phyloP scores from a whole-genome alignment of 2,888 invertebrate species.

The Belgica antarctica region DNA sequence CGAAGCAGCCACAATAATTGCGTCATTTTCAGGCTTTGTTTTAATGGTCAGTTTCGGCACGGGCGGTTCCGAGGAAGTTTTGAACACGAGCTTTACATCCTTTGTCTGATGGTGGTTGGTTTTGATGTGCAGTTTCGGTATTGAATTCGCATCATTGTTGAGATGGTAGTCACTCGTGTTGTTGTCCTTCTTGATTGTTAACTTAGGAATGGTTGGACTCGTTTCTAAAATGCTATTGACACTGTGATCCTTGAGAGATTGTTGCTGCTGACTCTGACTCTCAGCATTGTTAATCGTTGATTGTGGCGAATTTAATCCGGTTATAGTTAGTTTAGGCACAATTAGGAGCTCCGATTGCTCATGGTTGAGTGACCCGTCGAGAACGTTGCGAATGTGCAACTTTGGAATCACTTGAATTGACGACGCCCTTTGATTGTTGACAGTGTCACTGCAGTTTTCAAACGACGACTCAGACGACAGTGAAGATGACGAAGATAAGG shows the following conservation, averaged over 20 bases:
- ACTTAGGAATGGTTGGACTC: conserved; percentile 37
- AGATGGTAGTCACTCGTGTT: conserved; percentile 32
- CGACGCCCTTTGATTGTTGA: conserved; percentile 10
- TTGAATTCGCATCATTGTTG: conserved; percentile 3
- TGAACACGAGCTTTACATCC: conserved; percentile 44
- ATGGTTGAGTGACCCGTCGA: conserved; percentile 19
- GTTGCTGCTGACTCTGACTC: background rate
- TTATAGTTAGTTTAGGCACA: conserved; percentile 55
- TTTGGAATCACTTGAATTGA: conserved; percentile 34
- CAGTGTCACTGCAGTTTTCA: conserved; percentile 24
- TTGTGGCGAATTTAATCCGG: conserved; percentile 45
- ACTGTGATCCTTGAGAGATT: conserved; percentile 14
- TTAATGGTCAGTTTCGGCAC: conserved; percentile 63
- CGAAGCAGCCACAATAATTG: conserved; percentile 51
- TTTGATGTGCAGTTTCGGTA: conserved; percentile 16
- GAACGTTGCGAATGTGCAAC: conserved; percentile 24
- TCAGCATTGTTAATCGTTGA: background rate
- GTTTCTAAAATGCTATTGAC: conserved; percentile 22
- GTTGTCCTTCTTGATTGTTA: conserved; percentile 43
- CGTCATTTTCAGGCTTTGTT: conserved; percentile 54
- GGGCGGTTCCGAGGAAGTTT: conserved; percentile 49
- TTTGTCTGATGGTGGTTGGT: conserved; percentile 42
- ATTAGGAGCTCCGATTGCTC: conserved; percentile 50
- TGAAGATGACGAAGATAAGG: conserved; percentile 27
- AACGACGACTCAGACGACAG: conserved; percentile 18